phyloP scores from a whole-genome alignment of 2,888 invertebrate genomes.

The Cerceris ruficornis region DNA sequence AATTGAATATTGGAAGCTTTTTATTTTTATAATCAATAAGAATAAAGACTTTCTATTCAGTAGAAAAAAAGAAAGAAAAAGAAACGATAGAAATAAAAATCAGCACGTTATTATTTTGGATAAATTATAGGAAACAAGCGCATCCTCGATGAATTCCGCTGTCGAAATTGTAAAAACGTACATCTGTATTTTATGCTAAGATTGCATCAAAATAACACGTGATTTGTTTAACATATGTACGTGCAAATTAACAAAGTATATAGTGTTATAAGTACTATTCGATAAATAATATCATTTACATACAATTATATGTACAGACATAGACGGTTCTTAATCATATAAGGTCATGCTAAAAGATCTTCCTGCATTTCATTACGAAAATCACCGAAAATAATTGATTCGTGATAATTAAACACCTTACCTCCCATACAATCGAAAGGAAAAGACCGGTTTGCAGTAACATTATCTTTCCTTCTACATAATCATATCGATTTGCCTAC shows the following conservation, averaged over 20 bases:
- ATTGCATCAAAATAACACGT: no score
- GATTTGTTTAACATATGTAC: neutral
- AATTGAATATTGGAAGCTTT: no score
- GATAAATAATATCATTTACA: constrained; percentile 18
- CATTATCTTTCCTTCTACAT: constrained; percentile 28
- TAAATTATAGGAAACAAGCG: no score
- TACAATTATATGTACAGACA: constrained; percentile 13
- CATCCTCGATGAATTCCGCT: no score
- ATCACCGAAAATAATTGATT: constrained; percentile 26
- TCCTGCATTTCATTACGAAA: neutral
- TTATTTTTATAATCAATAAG: no score
- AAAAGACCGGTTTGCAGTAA: constrained; percentile 21
- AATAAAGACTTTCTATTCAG: no score
- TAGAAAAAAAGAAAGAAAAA: no score
- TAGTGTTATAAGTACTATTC: constrained; percentile 4
- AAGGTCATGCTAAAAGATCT: constrained; percentile 13
- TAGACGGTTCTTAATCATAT: neutral
- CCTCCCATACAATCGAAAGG: constrained; percentile 19
- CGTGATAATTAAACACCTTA: constrained; percentile 21
- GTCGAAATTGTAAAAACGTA: no score
- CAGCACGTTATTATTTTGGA: no score
- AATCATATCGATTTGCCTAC: constrained; percentile 18
- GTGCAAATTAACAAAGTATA: neutral
- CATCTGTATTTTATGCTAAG: neutral
- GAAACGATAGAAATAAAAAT: no score